Evolutionary conservation across 2,797 vertebrate genomes (phyloP), one percentile per base, ranked within the genome.

Genomic region (Leptoclinus maculatus): DNA sequence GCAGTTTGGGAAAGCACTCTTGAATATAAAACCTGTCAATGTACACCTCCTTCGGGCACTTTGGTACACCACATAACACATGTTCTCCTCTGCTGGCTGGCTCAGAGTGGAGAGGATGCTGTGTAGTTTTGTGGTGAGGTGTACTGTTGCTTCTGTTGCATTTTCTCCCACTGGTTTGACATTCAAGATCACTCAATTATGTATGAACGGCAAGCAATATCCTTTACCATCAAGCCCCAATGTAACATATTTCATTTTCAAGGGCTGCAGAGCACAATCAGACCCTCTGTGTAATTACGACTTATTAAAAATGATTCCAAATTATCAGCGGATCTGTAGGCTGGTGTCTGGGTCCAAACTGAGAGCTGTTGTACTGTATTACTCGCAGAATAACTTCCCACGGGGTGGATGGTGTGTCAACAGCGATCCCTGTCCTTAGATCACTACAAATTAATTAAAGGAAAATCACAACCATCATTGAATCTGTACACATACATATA

Each of bases 111-210:
- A 90, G 87, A 87, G 76, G 75, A 92, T 88, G 86, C 90, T 80
- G 87, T 90, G 91, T 85, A 89, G 83, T 89, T 92, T 91, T 94
- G 93, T 91, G 95, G 92, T 90, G 90, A 92, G 92, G 93, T 92
- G 91, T 93, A 84, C 91, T 89, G 88, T 87, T 94, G 92, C 93
- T 95, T 95, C 94, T 94, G 92, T 88, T 93, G 92, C 93, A 90
- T 95, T 95, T 95, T 93, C 94, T 95, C 95, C 94, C 94, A 95
- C 95, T 94, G 94, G 93, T 95, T 95, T 96, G 95, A 95, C 95
- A 95, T 96, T 96, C 94, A 96, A 94, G 93, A 96, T 94, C 92
- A 93, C 94, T 96, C 95, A 96, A 96, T 96, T 95, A 96, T 96
- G 95, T 95, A 96, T 96, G 95, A 95, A 96, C 95, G 89, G 93